Percentiles rank a stretch among this genome's conserved stretches.
phyloP scores from a whole-genome alignment of 2,113 vertebrate species.

The Erythrocebus patas region DNA sequence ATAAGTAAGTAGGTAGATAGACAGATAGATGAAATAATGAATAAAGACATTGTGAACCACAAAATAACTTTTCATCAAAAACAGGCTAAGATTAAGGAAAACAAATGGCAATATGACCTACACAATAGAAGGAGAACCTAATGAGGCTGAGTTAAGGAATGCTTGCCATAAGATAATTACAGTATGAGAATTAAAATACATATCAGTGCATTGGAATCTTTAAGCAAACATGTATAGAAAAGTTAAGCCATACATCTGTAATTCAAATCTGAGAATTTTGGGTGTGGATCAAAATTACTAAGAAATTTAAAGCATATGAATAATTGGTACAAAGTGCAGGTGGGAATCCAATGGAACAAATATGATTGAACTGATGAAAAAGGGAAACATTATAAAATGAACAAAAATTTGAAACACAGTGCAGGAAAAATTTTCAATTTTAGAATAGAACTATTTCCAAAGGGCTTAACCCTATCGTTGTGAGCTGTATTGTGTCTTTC shows the following conservation, averaged over 20 bases:
- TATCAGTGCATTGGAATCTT: not conserved
- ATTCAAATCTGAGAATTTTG: not conserved
- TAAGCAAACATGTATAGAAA: not conserved
- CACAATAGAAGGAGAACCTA: not conserved
- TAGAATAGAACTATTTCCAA: not conserved
- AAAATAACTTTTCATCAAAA: not conserved
- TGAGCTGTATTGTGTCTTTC: not conserved
- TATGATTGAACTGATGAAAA: not conserved
- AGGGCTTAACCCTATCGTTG: not conserved
- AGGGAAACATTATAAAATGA: not conserved
- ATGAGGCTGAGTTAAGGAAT: not conserved
- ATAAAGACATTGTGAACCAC: not conserved
- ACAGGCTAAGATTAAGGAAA: not conserved
- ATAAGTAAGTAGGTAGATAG: not conserved
- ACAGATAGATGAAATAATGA: not conserved
- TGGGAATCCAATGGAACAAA: not conserved
- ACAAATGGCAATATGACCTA: not conserved
- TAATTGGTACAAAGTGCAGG: not conserved
- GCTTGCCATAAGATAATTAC: not conserved
- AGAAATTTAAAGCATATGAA: not conserved
- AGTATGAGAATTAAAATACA: not conserved
- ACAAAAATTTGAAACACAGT: not conserved
- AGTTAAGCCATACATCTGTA: not conserved
- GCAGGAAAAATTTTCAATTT: not conserved
- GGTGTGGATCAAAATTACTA: not conserved